Conservation (phyloP, 2,113 vertebrate species). For the Ornithorhynchus anatinus region DNA sequence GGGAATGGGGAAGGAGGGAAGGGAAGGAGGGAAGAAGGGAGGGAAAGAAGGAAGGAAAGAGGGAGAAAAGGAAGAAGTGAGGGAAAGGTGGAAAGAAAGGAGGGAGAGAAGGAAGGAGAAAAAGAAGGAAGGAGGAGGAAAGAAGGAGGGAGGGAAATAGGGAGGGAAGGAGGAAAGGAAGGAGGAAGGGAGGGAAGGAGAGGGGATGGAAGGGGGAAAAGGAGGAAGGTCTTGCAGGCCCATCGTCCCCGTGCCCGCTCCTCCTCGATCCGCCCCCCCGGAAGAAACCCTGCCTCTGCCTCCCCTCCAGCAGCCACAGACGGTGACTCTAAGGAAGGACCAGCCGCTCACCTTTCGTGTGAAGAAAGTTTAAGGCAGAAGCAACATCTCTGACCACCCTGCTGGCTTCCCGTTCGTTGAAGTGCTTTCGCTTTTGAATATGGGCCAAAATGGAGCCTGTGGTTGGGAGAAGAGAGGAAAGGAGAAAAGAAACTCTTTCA, state of each 20-base stretch:
- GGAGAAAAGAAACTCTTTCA: not conserved
- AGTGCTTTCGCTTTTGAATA: constrained; percentile 92
- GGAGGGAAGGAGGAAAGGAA: too few species aligned
- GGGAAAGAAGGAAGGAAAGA: too few species aligned
- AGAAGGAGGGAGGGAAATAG: too few species aligned
- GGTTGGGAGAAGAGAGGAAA: constrained; percentile 6
- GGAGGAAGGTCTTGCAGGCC: not conserved
- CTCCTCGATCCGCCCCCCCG: not conserved
- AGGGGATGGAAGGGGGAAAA: not conserved
- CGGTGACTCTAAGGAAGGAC: not conserved
- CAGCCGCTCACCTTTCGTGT: constrained; percentile 85
- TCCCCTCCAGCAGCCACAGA: not conserved
- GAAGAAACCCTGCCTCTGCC: not conserved
- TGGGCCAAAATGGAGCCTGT: constrained; percentile 92
- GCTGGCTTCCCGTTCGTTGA: constrained; percentile 95
- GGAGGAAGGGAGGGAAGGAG: too few species aligned
- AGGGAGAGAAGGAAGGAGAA: too few species aligned
- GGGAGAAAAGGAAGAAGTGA: not conserved
- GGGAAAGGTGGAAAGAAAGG: too few species aligned
- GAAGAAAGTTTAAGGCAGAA: constrained; percentile 89
- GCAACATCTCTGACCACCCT: constrained; percentile 91
- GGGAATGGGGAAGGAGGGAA: too few species aligned
- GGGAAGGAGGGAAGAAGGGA: too few species aligned
- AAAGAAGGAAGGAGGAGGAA: too few species aligned
- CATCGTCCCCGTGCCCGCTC: not conserved